A percentile compares a stretch with the other conserved stretches of the same genome.
Conservation (phyloP, 1,140 invertebrate species). For the Lepidostoma basale region DNA sequence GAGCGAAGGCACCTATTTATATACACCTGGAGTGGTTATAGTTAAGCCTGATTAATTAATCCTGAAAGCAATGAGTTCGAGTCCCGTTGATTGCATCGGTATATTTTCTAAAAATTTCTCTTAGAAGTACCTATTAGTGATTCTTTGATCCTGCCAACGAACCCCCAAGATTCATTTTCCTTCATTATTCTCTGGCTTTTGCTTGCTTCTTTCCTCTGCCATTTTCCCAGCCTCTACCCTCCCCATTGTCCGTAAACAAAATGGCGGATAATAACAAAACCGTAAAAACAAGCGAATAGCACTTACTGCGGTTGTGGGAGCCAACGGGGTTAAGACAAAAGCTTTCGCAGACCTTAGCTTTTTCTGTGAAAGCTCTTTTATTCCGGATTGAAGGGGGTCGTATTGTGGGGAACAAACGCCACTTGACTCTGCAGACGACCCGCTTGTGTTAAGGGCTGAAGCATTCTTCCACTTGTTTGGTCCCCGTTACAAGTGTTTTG, state of each 20-base stretch:
- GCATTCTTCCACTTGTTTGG: constrained; percentile 6
- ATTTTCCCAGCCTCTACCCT: not conserved
- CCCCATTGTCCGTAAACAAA: constrained; percentile 3
- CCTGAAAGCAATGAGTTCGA: too few species aligned
- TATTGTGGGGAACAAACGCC: constrained; percentile 33
- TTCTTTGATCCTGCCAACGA: too few species aligned
- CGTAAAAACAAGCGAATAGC: constrained; percentile 22
- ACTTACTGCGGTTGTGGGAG: constrained; percentile 14
- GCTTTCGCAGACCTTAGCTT: constrained; percentile 12
- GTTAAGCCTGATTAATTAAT: too few species aligned
- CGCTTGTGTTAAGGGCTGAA: constrained; percentile 22
- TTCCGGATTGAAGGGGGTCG: constrained; percentile 6
- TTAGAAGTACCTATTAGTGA: too few species aligned
- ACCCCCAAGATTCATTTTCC: constrained; percentile 5
- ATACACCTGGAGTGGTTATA: too few species aligned
- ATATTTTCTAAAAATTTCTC: too few species aligned
- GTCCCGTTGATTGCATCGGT: too few species aligned
- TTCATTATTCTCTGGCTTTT: not conserved
- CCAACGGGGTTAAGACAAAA: constrained; percentile 38
- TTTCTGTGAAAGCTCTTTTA: constrained; percentile 33
- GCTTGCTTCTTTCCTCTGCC: not conserved
- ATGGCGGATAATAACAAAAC: constrained; percentile 9
- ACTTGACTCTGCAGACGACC: constrained; percentile 41
- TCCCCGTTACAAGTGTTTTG: not conserved
- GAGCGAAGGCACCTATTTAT: too few species aligned